Evolutionary conservation across 1,140 invertebrate species (phyloP), one percentile per base, ranked within the genome.

Genomic region (Vanessa atalanta): DNA sequence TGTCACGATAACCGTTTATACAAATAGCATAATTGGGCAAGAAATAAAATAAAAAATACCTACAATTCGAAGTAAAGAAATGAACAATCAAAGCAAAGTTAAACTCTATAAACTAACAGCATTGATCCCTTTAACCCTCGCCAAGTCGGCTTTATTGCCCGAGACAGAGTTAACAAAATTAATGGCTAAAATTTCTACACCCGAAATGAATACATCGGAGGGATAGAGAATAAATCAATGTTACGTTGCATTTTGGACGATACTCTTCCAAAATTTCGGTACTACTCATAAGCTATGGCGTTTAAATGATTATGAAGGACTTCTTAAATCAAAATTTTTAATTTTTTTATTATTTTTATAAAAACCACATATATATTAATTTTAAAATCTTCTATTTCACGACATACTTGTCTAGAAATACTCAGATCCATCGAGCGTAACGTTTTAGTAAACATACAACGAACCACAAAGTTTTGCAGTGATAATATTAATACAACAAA

Each of bases 181-280:
- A 92, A 92, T 92, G 88, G 90, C 86, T 89, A 85, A 92, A 92
- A 91, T 92, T 91, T 92, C 90, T 92, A 90, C 90, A 92, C 90
- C 86, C 86, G 85, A 91, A 92, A 92, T 92, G 90, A 92, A 92
- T 92, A 90, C 87, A 88, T 84, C 82, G 81, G 86, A 90, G 87
- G 89, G 88, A 87, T 88, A 79, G 71, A 81, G 76, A 79, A 89
- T 92, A 91, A 91, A 92, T 90, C 88, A 90, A 89, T 88, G 87
- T 86, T 90, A 88, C 83, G 81, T 88, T 92, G 89, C 86, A 90
- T 90, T 92, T 92, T 76, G 83, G 84, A 76, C 79, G 82, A 83
- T 85, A 78, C 74, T 85, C 71, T 80, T 79, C 20, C 31, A 55
- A 50, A n/a, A 14, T 65, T 70, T 14, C 64, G 47, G 82, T 76